phyloP scores from a whole-genome alignment of 2,888 invertebrate species.

The Tiliacea citrago region DNA sequence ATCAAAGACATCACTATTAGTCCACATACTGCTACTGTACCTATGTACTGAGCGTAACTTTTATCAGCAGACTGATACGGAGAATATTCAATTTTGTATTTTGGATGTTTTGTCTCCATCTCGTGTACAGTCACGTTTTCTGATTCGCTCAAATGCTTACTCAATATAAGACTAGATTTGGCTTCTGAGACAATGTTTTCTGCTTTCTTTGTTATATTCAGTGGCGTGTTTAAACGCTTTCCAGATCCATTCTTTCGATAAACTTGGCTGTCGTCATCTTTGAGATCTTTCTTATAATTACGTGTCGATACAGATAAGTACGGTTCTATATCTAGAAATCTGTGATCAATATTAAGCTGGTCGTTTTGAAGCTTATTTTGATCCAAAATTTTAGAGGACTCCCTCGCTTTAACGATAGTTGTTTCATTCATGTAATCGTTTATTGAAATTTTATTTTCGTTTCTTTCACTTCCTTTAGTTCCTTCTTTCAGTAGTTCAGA shows the following conservation, averaged over 20 bases:
- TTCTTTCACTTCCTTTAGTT: conserved; percentile 67
- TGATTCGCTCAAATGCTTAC: conserved; percentile 68
- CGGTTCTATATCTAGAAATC: conserved; percentile 78
- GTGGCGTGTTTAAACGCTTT: conserved; percentile 84
- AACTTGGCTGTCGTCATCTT: conserved; percentile 65
- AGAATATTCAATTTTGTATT: conserved; percentile 83
- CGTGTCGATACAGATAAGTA: conserved; percentile 66
- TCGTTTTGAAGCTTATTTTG: conserved; percentile 82
- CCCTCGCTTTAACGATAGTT: conserved; percentile 74
- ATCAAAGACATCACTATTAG: conserved; percentile 90
- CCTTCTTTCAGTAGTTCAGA: conserved; percentile 65
- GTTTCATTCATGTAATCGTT: conserved; percentile 80
- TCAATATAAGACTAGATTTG: conserved; percentile 67
- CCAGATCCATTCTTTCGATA: conserved; percentile 75
- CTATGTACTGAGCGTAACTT: conserved; percentile 87
- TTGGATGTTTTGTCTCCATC: conserved; percentile 74
- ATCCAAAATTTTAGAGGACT: conserved; percentile 80
- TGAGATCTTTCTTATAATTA: conserved; percentile 70
- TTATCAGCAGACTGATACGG: conserved; percentile 81
- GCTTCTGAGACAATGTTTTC: conserved; percentile 64
- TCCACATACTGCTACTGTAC: conserved; percentile 90
- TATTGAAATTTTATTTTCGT: conserved; percentile 74
- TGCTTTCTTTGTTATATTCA: conserved; percentile 70
- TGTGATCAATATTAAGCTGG: conserved; percentile 79
- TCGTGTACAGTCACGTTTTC: conserved; percentile 73